Evolutionary conservation across 1,140 invertebrate species (phyloP).

Genomic region (Bathynomus jamesi): DNA sequence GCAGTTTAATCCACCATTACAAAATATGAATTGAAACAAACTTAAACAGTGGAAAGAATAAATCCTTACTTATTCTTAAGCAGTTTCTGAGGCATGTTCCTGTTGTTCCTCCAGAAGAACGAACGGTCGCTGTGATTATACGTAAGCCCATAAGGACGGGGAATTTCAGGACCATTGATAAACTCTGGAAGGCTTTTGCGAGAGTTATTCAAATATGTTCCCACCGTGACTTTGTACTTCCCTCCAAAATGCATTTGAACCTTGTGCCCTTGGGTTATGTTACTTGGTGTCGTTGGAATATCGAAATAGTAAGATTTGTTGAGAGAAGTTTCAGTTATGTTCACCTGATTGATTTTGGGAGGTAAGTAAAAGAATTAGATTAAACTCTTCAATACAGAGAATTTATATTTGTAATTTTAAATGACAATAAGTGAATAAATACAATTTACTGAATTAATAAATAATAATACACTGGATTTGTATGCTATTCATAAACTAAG

Average conservation of each 20-base stretch:
- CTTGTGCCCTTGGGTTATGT: background rate
- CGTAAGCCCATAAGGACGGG: conserved; percentile 56
- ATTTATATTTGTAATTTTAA: too few relatives aligned
- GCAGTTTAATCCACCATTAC: too few relatives aligned
- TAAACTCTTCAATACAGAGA: too few relatives aligned
- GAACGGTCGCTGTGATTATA: conserved; percentile 47
- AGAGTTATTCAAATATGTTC: background rate
- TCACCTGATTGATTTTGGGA: too few relatives aligned
- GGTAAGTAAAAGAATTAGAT: too few relatives aligned
- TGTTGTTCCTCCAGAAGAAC: conserved; percentile 55
- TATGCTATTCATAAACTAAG: too few relatives aligned
- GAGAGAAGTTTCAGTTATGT: background rate
- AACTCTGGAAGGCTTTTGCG: background rate
- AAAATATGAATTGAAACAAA: too few relatives aligned
- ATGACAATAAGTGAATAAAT: too few relatives aligned
- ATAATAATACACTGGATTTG: too few relatives aligned
- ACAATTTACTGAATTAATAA: too few relatives aligned
- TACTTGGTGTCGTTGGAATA: background rate
- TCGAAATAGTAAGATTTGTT: background rate
- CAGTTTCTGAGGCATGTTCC: conserved; percentile 32
- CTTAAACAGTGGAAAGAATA: too few relatives aligned
- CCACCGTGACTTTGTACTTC: background rate
- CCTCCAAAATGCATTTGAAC: background rate
- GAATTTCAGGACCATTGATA: conserved; percentile 50
- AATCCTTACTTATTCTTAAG: conserved; percentile 38